These are phyloP conservation scores for Hipposideros armiger DNA, from an alignment of 2,113 vertebrate genomes.

Conservation along the genomic window DNA sequence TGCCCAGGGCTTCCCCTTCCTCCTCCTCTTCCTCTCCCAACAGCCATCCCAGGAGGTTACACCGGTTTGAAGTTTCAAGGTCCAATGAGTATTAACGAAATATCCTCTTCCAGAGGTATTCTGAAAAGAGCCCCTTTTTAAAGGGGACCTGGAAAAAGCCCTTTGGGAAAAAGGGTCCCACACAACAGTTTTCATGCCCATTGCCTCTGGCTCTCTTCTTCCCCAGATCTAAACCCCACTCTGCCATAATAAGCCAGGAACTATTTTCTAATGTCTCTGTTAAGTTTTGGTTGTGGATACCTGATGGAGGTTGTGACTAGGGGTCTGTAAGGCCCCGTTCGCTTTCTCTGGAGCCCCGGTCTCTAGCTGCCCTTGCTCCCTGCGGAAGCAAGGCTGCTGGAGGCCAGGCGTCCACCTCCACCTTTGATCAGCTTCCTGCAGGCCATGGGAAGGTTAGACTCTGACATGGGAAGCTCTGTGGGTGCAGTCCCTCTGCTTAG, in stretches of 20 bases:
- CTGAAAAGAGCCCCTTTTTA: neutral
- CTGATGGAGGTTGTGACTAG: neutral
- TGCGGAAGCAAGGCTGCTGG: neutral
- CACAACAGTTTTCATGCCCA: neutral
- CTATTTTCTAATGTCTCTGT: neutral
- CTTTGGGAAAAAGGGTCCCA: neutral
- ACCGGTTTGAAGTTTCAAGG: constrained; percentile 36
- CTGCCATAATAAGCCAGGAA: neutral
- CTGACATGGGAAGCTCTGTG: neutral
- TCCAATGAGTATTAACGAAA: constrained; percentile 31
- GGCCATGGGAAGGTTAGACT: neutral
- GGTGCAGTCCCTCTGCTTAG: accelerated
- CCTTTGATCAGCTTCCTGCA: neutral
- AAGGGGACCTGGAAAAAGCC: neutral
- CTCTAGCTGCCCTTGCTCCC: neutral
- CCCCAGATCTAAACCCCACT: neutral
- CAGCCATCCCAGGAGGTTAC: neutral
- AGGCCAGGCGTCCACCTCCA: neutral
- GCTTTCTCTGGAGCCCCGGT: neutral
- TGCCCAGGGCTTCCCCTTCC: neutral
- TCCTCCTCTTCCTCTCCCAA: neutral
- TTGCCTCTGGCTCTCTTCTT: neutral
- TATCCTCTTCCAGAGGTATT: neutral
- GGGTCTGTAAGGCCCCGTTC: neutral
- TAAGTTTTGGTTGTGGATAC: neutral